A percentile compares a stretch with the other conserved stretches of the same genome.
Evolutionary conservation across 2,113 vertebrate species (phyloP).

Genomic region (Notechis scutatus): DNA sequence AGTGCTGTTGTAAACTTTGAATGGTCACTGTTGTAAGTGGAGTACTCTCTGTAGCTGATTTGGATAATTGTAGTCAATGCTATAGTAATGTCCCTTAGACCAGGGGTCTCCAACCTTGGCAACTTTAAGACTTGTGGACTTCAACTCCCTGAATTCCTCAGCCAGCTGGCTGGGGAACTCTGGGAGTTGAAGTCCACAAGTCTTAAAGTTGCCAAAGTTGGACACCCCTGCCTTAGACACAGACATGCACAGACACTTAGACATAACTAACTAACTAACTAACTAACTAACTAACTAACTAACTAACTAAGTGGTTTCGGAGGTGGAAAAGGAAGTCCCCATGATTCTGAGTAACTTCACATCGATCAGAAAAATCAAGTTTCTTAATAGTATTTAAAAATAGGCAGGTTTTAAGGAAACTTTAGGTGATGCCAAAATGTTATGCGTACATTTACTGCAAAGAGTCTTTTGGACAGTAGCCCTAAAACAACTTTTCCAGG

Average conservation of each 20-base stretch:
- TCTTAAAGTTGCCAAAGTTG: too few relatives aligned
- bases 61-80: constrained; percentile 44
- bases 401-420: neutral
- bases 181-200: too few relatives aligned
- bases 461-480: neutral
- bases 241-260: neutral
- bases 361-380: constrained; percentile 6
- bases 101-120: too few relatives aligned
- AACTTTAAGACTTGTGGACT: too few relatives aligned
- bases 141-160: too few relatives aligned
- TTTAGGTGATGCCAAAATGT: neutral
- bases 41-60: constrained; percentile 6
- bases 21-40: neutral
- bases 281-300: neutral
- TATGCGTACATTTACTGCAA: neutral
- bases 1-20: neutral
- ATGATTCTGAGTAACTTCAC: constrained; percentile 8
- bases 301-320: constrained; percentile 18
- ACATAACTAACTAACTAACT: neutral
- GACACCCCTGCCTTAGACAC: neutral
- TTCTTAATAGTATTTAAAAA: neutral
- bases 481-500: neutral
- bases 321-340: neutral
- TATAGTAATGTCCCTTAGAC: constrained; percentile 25
- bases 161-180: too few relatives aligned